These are phyloP conservation scores for Arothron firmamentum DNA, from an alignment of 2,113 vertebrate genomes.

Conservation along the genomic window DNA sequence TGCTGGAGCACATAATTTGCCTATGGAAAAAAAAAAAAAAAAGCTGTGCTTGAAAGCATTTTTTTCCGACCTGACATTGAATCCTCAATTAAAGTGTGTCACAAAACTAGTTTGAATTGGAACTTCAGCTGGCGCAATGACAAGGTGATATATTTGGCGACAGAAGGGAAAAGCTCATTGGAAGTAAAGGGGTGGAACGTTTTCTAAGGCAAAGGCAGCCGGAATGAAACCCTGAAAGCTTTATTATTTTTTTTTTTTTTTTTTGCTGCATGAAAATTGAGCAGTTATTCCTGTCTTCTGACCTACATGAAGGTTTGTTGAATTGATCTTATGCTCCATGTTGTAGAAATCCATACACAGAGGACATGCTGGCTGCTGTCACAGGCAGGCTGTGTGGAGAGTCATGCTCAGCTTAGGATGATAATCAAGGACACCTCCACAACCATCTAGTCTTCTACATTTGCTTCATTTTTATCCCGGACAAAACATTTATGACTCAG, in stretches of 20 bases:
- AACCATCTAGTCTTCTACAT: too few species aligned
- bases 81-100: slow-evolving; percentile 74
- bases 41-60: slow-evolving; percentile 72
- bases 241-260: slow-evolving; percentile 4
- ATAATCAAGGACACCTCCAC: too few species aligned
- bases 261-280: slow-evolving; percentile 32
- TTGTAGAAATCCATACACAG: too few species aligned
- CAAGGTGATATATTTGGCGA: slow-evolving; percentile 57
- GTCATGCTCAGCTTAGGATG: too few species aligned
- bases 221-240: slow-evolving; percentile 42
- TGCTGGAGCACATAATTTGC: slow-evolving; percentile 74
- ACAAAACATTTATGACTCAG: too few species aligned
- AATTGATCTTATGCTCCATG: not conserved
- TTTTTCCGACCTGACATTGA: slow-evolving; percentile 64
- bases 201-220: slow-evolving; percentile 47
- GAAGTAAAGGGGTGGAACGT: slow-evolving; percentile 65
- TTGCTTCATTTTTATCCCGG: too few species aligned
- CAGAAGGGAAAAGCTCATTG: slow-evolving; percentile 59
- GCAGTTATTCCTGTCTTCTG: slow-evolving; percentile 37
- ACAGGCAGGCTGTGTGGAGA: too few species aligned
- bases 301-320: slow-evolving; percentile 28
- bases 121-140: slow-evolving; percentile 72
- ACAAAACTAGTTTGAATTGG: slow-evolving; percentile 70
- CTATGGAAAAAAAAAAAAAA: slow-evolving; percentile 66
- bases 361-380: too few species aligned